These are phyloP conservation scores for Pyralis farinalis DNA, from an alignment of 2,888 invertebrate species.

Conservation along the genomic window DNA sequence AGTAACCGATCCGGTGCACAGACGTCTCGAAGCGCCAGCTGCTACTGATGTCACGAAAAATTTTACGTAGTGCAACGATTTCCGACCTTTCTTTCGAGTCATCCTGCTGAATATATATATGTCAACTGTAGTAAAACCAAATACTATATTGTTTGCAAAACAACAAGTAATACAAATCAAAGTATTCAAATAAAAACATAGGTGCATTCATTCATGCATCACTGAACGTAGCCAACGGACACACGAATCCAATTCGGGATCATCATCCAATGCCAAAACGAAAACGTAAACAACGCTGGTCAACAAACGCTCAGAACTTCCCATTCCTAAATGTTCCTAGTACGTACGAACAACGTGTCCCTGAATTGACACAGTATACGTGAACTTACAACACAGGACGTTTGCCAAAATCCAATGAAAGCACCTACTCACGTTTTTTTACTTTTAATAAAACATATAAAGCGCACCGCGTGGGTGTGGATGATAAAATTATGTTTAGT, in stretches of 20 bases:
- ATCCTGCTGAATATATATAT: too few relatives aligned
- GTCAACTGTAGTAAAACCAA: too few relatives aligned
- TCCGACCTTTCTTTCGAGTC: too few relatives aligned
- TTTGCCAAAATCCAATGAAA: slow-evolving; percentile 38
- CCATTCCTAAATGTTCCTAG: slow-evolving; percentile 29
- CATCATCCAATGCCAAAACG: slow-evolving; percentile 65
- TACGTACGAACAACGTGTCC: slow-evolving; percentile 43
- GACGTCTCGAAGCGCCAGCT: too few relatives aligned
- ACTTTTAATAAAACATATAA: slow-evolving; percentile 19
- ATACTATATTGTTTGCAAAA: slow-evolving; percentile 14
- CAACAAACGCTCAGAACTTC: slow-evolving; percentile 55
- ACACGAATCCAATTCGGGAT: slow-evolving; percentile 64
- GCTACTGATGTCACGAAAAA: too few relatives aligned
- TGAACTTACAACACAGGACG: slow-evolving; percentile 38
- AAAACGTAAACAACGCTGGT: slow-evolving; percentile 70
- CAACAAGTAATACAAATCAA: slow-evolving; percentile 17
- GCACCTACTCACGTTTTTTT: slow-evolving; percentile 32
- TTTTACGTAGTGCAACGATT: too few relatives aligned
- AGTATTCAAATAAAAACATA: slow-evolving; percentile 3
- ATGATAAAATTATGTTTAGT: neutral
- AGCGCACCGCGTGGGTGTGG: slow-evolving; percentile 12
- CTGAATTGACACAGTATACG: slow-evolving; percentile 43
- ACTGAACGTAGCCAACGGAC: slow-evolving; percentile 48
- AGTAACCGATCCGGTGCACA: too few relatives aligned
- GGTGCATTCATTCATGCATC: slow-evolving; percentile 15